These are phyloP conservation scores for Apodemus speciosus DNA, from an alignment of 2,113 vertebrate genomes.

Conservation along the genomic window DNA sequence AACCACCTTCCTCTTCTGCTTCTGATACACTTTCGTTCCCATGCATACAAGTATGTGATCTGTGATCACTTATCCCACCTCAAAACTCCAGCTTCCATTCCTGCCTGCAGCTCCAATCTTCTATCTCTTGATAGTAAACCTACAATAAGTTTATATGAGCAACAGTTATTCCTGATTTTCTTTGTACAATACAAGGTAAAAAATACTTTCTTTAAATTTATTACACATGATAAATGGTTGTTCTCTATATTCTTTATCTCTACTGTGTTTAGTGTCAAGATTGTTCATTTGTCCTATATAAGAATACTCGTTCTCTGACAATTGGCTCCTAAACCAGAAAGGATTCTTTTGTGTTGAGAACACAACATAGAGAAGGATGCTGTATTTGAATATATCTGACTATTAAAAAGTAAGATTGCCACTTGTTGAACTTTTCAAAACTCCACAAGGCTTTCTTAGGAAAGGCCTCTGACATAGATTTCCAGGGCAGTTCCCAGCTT, in stretches of 20 bases:
- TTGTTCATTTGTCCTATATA: conserved; percentile 27
- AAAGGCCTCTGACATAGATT: not conserved
- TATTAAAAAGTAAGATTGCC: not conserved
- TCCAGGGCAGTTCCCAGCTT: not conserved
- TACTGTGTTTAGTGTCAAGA: not conserved
- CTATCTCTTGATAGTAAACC: not conserved
- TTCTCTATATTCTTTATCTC: not conserved
- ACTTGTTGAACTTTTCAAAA: not conserved
- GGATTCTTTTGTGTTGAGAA: not conserved
- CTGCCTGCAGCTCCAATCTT: not conserved
- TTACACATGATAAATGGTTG: not conserved
- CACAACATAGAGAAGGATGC: not conserved
- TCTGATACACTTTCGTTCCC: not conserved
- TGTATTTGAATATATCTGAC: not conserved
- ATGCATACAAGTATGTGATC: not conserved
- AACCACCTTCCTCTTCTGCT: not conserved
- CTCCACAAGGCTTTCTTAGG: not conserved
- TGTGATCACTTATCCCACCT: not conserved
- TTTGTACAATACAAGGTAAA: not conserved
- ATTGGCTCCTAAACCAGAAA: not conserved
- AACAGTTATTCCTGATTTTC: not conserved
- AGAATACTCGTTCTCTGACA: not conserved
- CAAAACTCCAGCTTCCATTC: not conserved
- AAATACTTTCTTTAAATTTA: not conserved
- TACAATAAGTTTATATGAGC: not conserved